phyloP scores from a whole-genome alignment of 2,113 vertebrate species.

The Charadrius vociferus region DNA sequence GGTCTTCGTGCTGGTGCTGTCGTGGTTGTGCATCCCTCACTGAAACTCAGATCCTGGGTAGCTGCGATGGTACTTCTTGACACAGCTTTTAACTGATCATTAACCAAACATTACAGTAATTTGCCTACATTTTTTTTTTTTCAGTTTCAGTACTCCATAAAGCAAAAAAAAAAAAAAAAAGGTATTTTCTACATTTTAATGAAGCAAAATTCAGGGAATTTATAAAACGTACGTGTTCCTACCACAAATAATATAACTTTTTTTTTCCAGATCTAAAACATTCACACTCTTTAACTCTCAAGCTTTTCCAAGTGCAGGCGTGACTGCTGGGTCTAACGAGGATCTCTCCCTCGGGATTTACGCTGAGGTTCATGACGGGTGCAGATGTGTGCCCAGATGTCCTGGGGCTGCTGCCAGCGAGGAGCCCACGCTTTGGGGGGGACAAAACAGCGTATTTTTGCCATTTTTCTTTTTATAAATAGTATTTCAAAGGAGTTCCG shows the following conservation, averaged over 20 bases:
- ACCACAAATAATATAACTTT: background rate
- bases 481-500: background rate
- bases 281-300: fast-evolving
- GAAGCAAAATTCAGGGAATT: background rate
- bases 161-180: background rate
- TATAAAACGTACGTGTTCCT: background rate
- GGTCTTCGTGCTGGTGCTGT: fast-evolving
- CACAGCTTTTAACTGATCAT: background rate
- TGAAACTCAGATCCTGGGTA: background rate
- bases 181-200: background rate
- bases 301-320: background rate
- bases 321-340: background rate
- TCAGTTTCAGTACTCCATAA: background rate
- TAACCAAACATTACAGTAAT: background rate
- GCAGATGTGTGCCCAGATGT: background rate
- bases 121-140: fast-evolving
- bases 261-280: background rate
- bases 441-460: too few relatives aligned
- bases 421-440: background rate
- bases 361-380: fast-evolving
- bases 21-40: background rate
- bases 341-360: background rate
- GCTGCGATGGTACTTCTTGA: background rate
- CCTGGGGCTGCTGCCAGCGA: background rate
- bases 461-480: background rate